Evolutionary conservation across 2,113 vertebrate genomes (phyloP).

Genomic region (Dicrurus megarhynchus): DNA sequence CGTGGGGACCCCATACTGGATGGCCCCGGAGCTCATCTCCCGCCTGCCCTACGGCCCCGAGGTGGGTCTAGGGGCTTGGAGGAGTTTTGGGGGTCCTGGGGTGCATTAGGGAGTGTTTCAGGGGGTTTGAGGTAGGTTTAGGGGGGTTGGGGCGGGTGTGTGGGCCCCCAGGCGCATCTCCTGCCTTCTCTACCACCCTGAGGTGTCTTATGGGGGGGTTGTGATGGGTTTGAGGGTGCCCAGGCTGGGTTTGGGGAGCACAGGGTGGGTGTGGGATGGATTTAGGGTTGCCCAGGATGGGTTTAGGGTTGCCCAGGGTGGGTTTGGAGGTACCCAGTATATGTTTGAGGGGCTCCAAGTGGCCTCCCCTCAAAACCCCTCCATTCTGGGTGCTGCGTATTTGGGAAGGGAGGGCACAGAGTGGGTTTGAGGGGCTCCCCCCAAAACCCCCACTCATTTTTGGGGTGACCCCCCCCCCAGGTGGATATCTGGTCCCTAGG

Average conservation of each 20-base stretch:
- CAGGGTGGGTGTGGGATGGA: neutral
- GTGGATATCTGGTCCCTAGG: constrained; percentile 97
- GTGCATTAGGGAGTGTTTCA: rapidly evolving
- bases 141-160: neutral
- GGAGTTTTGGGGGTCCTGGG: neutral
- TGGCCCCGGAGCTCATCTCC: constrained; percentile 93
- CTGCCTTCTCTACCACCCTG: constrained; percentile 80
- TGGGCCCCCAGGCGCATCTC: constrained; percentile 74
- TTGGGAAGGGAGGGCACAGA: rapidly evolving
- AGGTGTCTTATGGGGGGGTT: constrained; percentile 57
- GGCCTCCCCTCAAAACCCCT: neutral
- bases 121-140: neutral
- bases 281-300: neutral
- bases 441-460: neutral
- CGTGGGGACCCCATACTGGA: constrained; percentile 92
- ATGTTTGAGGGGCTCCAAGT: too few relatives aligned
- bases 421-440: too few relatives aligned
- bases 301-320: neutral
- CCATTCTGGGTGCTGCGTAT: neutral
- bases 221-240: neutral
- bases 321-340: rapidly evolving
- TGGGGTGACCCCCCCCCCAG: neutral
- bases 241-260: neutral
- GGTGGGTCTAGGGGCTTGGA: neutral
- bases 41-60: constrained; percentile 87